Base-by-base conservation (phyloP, 2,888 invertebrate genomes). In the Oscheius sp. region DNA sequence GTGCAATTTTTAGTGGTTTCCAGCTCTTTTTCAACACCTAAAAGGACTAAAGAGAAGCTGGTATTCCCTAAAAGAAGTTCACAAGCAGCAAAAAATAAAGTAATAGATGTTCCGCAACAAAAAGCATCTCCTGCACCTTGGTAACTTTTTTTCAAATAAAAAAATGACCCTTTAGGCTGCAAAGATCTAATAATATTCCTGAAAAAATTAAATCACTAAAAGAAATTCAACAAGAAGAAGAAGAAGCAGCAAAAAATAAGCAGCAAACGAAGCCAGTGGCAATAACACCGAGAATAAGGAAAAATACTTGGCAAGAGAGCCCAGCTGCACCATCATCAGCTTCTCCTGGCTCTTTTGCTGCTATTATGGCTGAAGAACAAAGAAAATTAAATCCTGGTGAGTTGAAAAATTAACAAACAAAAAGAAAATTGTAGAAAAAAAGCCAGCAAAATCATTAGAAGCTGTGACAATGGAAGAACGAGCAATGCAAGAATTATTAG, bases 391-490 rank as follows among this genome's bases (percentile, higher is more conserved):
- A 43, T 18, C 41, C 41, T 18, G 21, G 55, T 55, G 49, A 49
- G 13, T 16, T 18, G 13, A 49, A 49, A 25, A 55, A 13, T 55
- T 6, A 3, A 55, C 7, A 55, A 25, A 55, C 5, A 55, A 55
- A 23, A 6, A 21, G 9, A 55, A 16, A 55, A 6, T 55, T 49
- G 5, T 23, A 55, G 55, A 13, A 5, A 63, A 41, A 29, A 68
- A 68, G 53, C 55, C 55, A 21, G 52, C 41, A 27, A 52, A 55
- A 5, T 46, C 69, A 0, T 25, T 70, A 12, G 69, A 58, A 29
- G 29, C 55, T 25, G 59, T 70, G 12, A 58, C 53, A 21, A 59
- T 41, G 41, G 69, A 70, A 56, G 69, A 70, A 46, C 45, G 27
- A n/a, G 69, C 69, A 6, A 55, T 59, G 5, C 58, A 58, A 45